Conservation (phyloP, 2,888 invertebrate species). For the Teleogryllus oceanicus region DNA sequence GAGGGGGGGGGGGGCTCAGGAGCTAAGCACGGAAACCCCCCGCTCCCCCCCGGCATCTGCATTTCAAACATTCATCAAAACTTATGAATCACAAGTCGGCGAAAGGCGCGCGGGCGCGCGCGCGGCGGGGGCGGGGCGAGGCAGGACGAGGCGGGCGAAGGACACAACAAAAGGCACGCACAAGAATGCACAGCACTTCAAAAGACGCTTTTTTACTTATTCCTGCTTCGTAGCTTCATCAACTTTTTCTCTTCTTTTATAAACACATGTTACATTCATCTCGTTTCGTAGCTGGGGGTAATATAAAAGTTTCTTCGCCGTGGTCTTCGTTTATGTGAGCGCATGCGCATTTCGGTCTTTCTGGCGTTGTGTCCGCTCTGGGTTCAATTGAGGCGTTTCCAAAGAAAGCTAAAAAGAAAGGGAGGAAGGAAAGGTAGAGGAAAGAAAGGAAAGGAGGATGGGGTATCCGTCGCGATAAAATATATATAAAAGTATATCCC, state of each 20-base stretch:
- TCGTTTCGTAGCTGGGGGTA: too few relatives aligned
- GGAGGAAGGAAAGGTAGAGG: too few relatives aligned
- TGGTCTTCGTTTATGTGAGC: too few relatives aligned
- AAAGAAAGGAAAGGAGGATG: too few relatives aligned
- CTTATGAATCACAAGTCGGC: constrained; percentile 18
- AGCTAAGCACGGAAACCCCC: neutral
- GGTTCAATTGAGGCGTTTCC: too few relatives aligned
- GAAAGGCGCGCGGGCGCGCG: neutral
- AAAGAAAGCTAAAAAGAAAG: too few relatives aligned
- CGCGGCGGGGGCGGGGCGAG: neutral
- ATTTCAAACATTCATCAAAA: constrained; percentile 7
- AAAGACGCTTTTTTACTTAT: neutral
- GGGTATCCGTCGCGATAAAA: too few relatives aligned
- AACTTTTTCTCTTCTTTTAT: neutral
- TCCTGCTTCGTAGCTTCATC: constrained; percentile 1
- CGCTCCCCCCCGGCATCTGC: neutral
- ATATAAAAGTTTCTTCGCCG: too few relatives aligned
- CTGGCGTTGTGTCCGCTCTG: too few relatives aligned
- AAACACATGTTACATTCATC: constrained; percentile 5
- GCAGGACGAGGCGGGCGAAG: neutral
- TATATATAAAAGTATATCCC: too few relatives aligned
- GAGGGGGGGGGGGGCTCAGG: neutral
- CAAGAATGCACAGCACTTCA: neutral
- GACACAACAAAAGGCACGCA: neutral
- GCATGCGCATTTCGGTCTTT: too few relatives aligned